Evolutionary conservation across 2,113 vertebrate species (phyloP).

Genomic region (Rousettus leschenaultii): DNA sequence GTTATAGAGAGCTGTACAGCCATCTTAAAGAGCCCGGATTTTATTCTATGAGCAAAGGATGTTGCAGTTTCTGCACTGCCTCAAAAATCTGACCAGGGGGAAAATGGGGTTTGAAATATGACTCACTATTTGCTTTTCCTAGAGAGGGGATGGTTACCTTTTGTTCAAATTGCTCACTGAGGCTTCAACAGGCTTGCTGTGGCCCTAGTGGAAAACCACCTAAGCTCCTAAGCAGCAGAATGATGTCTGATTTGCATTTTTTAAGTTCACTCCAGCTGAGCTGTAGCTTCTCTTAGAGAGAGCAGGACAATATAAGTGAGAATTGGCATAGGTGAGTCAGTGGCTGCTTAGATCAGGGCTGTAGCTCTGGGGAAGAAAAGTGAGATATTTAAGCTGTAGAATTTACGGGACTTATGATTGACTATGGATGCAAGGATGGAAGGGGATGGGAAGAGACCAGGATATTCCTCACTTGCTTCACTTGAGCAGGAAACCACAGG

Average conservation of each 20-base stretch:
- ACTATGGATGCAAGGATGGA: not conserved
- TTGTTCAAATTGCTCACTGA: not conserved
- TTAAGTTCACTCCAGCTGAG: not conserved
- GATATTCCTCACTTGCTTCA: not conserved
- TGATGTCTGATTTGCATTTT: not conserved
- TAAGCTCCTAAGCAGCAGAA: not conserved
- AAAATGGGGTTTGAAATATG: not conserved
- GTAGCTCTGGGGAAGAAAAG: not conserved
- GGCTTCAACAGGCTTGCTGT: not conserved
- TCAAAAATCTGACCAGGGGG: not conserved
- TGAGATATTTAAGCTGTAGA: not conserved
- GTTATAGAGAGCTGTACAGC: not conserved
- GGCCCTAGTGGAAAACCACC: not conserved
- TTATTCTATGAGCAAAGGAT: not conserved
- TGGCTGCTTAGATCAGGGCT: not conserved
- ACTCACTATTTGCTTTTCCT: not conserved
- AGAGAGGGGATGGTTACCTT: not conserved
- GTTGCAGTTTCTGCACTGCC: not conserved
- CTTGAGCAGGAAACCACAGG: not conserved
- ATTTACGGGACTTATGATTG: not conserved
- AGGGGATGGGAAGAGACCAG: not conserved
- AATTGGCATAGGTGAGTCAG: not conserved
- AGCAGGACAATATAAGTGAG: not conserved
- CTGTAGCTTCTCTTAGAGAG: not conserved
- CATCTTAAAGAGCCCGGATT: not conserved